Conservation (phyloP, 2,113 vertebrate species). For the Ornithorhynchus anatinus region DNA sequence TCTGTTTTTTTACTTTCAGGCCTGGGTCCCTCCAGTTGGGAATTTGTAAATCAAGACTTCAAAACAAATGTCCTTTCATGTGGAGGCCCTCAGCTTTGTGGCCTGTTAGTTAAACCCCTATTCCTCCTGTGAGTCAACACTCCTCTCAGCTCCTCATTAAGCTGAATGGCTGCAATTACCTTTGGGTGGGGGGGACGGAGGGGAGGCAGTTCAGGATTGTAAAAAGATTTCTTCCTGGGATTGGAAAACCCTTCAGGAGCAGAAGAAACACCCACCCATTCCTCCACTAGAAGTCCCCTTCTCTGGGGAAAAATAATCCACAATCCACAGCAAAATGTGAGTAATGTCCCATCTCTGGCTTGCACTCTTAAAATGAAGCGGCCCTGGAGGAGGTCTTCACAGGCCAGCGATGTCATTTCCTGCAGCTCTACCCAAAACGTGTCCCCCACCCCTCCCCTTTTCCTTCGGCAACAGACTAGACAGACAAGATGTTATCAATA, state of each 20-base stretch:
- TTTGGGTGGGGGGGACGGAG: neutral
- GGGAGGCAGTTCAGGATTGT: neutral
- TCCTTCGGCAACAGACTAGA: slow-evolving; percentile 65
- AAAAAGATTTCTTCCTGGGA: neutral
- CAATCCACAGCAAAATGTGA: too few relatives aligned
- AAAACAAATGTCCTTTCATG: slow-evolving; percentile 81
- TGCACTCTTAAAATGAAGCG: neutral
- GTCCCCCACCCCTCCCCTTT: slow-evolving; percentile 27
- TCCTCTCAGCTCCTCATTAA: slow-evolving; percentile 64
- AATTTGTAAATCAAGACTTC: slow-evolving; percentile 78
- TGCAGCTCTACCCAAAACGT: slow-evolving; percentile 45
- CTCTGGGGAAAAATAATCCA: too few relatives aligned
- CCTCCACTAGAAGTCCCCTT: neutral
- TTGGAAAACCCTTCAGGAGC: neutral
- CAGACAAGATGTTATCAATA: slow-evolving; percentile 76
- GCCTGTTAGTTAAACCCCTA: slow-evolving; percentile 54
- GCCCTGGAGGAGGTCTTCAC: slow-evolving; percentile 19
- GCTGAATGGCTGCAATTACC: slow-evolving; percentile 59
- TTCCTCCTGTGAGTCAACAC: slow-evolving; percentile 56
- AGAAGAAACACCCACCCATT: neutral
- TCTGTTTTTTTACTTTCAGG: slow-evolving; percentile 55
- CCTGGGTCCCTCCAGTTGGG: slow-evolving; percentile 63
- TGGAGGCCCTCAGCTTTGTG: slow-evolving; percentile 58
- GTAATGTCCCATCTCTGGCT: neutral
- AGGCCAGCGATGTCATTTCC: slow-evolving; percentile 51